Conservation (phyloP, 2,888 invertebrate species). For the Holacanthella duospinosa region DNA sequence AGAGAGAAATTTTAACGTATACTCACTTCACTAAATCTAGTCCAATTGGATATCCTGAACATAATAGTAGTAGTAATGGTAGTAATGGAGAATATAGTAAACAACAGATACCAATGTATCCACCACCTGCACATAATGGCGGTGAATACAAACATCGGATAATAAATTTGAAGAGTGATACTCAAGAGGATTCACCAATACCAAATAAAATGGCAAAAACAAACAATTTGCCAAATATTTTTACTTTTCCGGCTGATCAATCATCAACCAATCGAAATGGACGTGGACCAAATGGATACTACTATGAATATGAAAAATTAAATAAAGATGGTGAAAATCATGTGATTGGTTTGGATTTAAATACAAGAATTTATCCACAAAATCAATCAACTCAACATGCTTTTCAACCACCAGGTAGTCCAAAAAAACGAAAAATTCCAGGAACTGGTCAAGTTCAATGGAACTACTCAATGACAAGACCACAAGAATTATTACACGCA, state of each 20-base stretch:
- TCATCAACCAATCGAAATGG: background rate
- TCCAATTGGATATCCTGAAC: background rate
- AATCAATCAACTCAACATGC: background rate
- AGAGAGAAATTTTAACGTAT: background rate
- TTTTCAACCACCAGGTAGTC: background rate
- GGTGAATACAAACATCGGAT: background rate
- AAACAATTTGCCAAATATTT: background rate
- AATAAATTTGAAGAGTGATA: background rate
- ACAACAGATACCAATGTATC: background rate
- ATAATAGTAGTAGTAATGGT: too few relatives aligned
- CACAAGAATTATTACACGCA: too few relatives aligned
- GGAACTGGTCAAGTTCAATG: background rate
- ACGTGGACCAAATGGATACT: background rate
- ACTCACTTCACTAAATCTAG: background rate
- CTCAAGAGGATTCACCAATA: background rate
- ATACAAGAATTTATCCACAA: background rate
- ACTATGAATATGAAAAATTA: background rate
- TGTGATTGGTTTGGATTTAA: background rate
- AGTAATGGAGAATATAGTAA: background rate
- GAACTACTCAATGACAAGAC: background rate
- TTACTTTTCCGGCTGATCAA: background rate
- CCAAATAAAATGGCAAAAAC: background rate
- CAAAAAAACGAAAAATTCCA: conserved; percentile 9
- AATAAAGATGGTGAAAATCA: background rate
- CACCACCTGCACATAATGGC: background rate